Percentiles rank a stretch among this genome's conserved stretches.
These are phyloP conservation scores for Saxicola maurus DNA, from an alignment of 2,797 vertebrate species.

Conservation along the genomic window DNA sequence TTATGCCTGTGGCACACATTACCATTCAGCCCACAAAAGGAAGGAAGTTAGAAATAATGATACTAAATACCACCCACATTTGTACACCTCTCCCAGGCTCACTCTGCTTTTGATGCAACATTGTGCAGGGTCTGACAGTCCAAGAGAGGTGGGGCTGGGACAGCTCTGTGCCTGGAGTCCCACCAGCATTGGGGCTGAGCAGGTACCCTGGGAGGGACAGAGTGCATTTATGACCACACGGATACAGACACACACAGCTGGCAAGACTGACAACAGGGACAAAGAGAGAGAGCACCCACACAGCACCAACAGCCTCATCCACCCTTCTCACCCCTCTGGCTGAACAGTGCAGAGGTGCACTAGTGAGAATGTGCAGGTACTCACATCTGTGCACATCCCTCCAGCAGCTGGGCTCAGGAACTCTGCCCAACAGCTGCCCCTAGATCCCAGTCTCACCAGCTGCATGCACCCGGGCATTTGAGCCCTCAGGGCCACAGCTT, in stretches of 20 bases:
- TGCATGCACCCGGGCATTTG: fast-evolving
- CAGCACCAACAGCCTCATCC: neutral
- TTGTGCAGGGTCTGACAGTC: neutral
- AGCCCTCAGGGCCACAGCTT: neutral
- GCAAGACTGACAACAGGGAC: neutral
- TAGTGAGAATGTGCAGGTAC: neutral
- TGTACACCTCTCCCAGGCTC: neutral
- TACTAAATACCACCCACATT: neutral
- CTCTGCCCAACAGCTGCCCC: neutral
- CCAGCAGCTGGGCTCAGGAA: neutral
- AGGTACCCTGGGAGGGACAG: fast-evolving
- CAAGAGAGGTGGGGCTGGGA: neutral
- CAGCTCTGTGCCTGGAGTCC: neutral
- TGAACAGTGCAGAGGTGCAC: neutral
- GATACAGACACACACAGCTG: neutral
- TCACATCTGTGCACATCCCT: neutral
- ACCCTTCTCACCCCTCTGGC: neutral
- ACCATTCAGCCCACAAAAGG: neutral
- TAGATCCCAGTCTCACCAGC: neutral
- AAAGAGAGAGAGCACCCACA: neutral
- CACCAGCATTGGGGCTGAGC: neutral
- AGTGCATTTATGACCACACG: neutral
- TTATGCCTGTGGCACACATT: neutral
- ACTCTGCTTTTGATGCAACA: neutral
- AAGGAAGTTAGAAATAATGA: conserved; percentile 20